Evolutionary conservation across 2,888 invertebrate genomes (phyloP), one percentile per base, ranked within the genome.

Genomic region (Macropis europaea): DNA sequence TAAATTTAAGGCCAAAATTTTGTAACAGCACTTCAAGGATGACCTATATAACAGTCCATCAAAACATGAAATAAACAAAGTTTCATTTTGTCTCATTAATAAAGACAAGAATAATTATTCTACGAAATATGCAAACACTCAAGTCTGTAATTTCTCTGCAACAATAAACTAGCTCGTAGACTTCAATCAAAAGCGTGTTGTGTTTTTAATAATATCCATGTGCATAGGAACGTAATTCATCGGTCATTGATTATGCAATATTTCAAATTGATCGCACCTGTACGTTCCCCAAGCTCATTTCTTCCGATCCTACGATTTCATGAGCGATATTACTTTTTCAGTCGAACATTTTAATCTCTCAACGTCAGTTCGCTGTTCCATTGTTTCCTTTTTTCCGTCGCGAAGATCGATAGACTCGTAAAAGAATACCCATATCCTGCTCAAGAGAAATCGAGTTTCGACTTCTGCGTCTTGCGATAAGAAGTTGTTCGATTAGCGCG

Each of bases 401-500:
- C 1, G 26, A 26, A 15, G 6, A 19, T 7, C 6, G n/a, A n/a
- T n/a, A n/a, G n/a, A n/a, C n/a, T n/a, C n/a, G 17, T 6, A 26
- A 4, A 36, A 28, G n/a, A 42, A 26, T 6, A n/a, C 5, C 11
- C 7, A 7, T 22, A 15, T 32, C 17, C 7, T n/a, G 2, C 19
- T 43, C 28, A 7, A 43, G 11, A 24, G 42, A 68, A 66, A 66
- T 50, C 24, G 54, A 67, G 57, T 61, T 67, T 61, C 47, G 13
- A 52, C 45, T 53, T 45, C 17, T 38, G 67, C 30, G 52, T 7
- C 43, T 15, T n/a, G 6, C 22, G 43, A 53, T 45, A 59, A 57
- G 52, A 53, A 47, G 24, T 13, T 13, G 36, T 59, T 70, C 69
- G 69, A 70, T 70, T 69, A 68, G 38, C 38, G 24, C 45, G 52